Conservation (phyloP, 92 coral and sea anemone species). For the Umimayanthus kanabou region DNA sequence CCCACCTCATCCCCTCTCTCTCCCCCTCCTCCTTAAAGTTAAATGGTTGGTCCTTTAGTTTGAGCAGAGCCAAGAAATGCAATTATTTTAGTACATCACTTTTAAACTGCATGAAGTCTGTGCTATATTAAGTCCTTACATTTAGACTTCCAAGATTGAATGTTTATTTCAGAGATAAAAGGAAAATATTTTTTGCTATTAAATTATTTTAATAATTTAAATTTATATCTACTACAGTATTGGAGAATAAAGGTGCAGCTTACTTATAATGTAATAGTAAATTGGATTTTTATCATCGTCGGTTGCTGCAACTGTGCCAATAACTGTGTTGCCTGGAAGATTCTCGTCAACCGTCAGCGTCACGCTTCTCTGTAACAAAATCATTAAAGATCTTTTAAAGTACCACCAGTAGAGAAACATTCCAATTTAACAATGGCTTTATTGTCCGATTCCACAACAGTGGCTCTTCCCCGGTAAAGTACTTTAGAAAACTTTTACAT, state of each 20-base stretch:
- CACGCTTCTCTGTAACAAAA: constrained; percentile 51
- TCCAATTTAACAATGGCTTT: no score
- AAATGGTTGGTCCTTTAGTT: no score
- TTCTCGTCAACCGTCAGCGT: constrained; percentile 84
- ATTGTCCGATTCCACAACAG: no score
- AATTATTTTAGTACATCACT: not conserved
- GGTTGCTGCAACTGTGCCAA: constrained; percentile 77
- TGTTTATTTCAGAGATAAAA: not conserved
- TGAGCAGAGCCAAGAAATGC: no score
- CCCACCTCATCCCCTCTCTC: no score
- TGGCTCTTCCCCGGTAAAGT: no score
- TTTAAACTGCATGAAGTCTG: not conserved
- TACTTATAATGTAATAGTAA: constrained; percentile 78
- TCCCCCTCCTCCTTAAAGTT: no score
- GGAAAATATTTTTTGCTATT: no score
- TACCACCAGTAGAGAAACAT: no score
- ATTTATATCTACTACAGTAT: not conserved
- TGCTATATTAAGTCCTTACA: no score
- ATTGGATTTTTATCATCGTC: constrained; percentile 68
- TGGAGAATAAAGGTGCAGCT: not conserved
- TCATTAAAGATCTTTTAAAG: not conserved
- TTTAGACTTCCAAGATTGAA: not conserved
- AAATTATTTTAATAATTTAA: no score
- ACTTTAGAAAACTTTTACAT: no score
- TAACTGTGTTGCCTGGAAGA: constrained; percentile 67